phyloP scores from a whole-genome alignment of 1,140 invertebrate species.

The Maconellicoccus hirsutus region DNA sequence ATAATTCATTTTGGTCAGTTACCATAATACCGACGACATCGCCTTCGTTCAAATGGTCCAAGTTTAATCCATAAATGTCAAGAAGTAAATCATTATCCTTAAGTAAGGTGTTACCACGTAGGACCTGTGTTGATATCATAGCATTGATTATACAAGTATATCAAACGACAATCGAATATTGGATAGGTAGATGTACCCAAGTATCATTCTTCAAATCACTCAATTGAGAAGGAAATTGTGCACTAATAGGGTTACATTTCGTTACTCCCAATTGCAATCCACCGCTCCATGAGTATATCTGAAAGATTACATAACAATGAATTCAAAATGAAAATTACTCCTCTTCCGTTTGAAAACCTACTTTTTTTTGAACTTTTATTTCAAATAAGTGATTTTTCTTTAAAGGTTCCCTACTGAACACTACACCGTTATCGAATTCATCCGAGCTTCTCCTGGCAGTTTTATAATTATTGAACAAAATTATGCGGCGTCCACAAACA shows the following conservation, averaged over 20 bases:
- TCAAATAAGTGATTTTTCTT: conserved; percentile 76
- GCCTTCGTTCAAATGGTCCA: conserved; percentile 72
- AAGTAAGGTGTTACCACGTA: conserved; percentile 73
- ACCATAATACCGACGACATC: conserved; percentile 73
- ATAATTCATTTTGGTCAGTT: conserved; percentile 65
- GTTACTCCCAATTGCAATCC: conserved; percentile 87
- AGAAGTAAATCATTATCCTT: conserved; percentile 63
- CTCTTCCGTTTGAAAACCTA: conserved; percentile 35
- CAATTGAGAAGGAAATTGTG: conserved; percentile 70
- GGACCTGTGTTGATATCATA: conserved; percentile 42
- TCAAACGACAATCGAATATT: conserved; percentile 22
- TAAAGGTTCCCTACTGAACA: conserved; percentile 71
- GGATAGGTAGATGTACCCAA: conserved; percentile 48
- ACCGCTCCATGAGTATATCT: conserved; percentile 76
- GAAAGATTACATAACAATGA: conserved; percentile 12
- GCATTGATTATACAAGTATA: conserved; percentile 8
- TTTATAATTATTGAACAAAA: conserved; percentile 63
- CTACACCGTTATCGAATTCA: conserved; percentile 71
- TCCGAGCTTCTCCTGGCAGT: conserved; percentile 65
- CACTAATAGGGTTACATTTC: conserved; percentile 62
- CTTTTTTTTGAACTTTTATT: conserved; percentile 78
- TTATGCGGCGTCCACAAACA: conserved; percentile 65
- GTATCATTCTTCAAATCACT: conserved; percentile 70
- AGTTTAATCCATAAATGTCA: conserved; percentile 73
- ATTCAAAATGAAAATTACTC: background rate